Conservation (phyloP, 2,888 invertebrate genomes). For the Drosophila ezoana region DNA sequence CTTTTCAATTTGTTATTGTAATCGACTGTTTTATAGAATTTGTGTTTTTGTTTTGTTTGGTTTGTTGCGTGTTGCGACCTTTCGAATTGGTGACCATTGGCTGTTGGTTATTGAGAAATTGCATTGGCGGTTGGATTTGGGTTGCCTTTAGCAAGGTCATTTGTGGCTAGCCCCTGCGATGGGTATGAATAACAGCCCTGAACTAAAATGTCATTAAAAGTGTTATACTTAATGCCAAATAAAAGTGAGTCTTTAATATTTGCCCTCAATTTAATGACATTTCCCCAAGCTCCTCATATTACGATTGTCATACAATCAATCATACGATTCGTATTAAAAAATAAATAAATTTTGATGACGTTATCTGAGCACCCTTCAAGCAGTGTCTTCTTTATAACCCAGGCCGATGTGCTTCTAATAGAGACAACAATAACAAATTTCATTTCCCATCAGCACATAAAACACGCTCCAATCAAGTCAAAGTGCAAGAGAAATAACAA, state of each 20-base stretch:
- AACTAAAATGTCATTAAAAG: background rate
- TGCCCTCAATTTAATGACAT: constrained; percentile 7
- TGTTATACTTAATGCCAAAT: background rate
- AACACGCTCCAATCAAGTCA: constrained; percentile 59
- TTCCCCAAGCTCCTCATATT: background rate
- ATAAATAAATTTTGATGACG: constrained; percentile 41
- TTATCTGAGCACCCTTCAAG: constrained; percentile 66
- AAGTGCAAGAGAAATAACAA: constrained; percentile 51
- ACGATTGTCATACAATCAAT: no score
- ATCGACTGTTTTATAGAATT: constrained; percentile 28
- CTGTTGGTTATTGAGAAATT: constrained; percentile 53
- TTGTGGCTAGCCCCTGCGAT: constrained; percentile 38
- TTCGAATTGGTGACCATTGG: constrained; percentile 53
- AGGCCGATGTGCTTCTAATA: constrained; percentile 14
- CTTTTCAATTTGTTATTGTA: constrained; percentile 61
- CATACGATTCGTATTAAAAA: no score
- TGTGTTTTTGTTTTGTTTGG: background rate
- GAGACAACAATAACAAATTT: constrained; percentile 29
- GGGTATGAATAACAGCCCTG: background rate
- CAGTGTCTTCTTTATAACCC: constrained; percentile 39
- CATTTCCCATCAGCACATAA: constrained; percentile 46
- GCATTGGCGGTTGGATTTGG: constrained; percentile 54
- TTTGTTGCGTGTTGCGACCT: constrained; percentile 68
- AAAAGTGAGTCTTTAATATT: constrained; percentile 4
- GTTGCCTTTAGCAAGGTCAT: constrained; percentile 64